These are phyloP conservation scores for Diaprepes abbreviatus DNA, from an alignment of 2,888 invertebrate species.

Conservation along the genomic window DNA sequence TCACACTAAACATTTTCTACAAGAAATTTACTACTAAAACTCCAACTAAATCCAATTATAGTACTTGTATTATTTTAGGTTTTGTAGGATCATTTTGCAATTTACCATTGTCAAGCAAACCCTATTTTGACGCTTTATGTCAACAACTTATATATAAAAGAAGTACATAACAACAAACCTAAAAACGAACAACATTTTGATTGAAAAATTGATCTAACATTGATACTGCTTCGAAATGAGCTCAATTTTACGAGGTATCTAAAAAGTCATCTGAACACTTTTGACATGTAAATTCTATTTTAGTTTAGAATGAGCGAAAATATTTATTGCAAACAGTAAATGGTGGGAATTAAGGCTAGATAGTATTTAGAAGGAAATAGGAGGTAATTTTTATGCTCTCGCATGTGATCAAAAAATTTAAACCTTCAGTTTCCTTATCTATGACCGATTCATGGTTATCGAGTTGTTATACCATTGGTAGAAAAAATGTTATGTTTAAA, in stretches of 20 bases:
- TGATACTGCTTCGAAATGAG: constrained; percentile 13
- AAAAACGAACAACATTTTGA: constrained; percentile 1
- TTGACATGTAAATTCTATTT: constrained; percentile 20
- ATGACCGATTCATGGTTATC: no score
- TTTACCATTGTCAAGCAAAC: neutral
- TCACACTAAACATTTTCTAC: no score
- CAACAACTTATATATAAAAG: neutral
- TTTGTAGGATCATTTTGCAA: no score
- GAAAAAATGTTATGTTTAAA: no score
- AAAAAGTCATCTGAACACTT: constrained; percentile 15
- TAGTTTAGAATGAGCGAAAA: neutral
- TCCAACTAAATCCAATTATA: no score
- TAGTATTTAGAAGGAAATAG: no score
- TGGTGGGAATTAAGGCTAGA: neutral
- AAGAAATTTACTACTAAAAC: no score
- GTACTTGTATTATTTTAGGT: no score
- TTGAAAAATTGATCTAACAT: constrained; percentile 15
- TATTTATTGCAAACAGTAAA: constrained; percentile 1
- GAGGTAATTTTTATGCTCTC: no score
- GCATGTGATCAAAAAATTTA: no score
- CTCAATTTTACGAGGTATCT: constrained; percentile 14
- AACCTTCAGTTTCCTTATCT: no score
- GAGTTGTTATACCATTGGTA: no score
- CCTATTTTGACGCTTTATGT: neutral
- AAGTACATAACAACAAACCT: constrained; percentile 4